phyloP scores from a whole-genome alignment of 2,888 invertebrate species.

The Pseudanteris insignis region DNA sequence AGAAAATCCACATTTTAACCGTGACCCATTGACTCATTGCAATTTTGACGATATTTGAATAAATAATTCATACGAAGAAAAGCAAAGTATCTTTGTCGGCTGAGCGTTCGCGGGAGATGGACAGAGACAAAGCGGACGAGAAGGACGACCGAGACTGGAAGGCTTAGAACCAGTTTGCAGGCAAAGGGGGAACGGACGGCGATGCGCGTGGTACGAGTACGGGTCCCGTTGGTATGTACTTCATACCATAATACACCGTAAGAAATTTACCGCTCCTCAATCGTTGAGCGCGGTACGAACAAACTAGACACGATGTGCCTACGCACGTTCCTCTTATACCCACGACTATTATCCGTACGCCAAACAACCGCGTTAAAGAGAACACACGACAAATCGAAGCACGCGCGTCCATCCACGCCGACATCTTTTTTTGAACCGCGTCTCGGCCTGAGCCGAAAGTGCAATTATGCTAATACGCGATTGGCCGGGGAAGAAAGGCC shows the following conservation, averaged over 20 bases:
- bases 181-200: constrained; percentile 41
- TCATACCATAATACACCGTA: constrained; percentile 60
- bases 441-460: constrained; percentile 44
- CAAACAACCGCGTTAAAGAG: no score
- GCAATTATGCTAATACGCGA: constrained; percentile 66
- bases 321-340: constrained; percentile 9
- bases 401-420: constrained; percentile 1
- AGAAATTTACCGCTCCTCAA: constrained; percentile 62
- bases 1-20: no score
- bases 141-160: constrained; percentile 46
- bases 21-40: no score
- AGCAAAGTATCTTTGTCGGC: no score
- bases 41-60: constrained; percentile 5
- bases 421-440: constrained; percentile 1
- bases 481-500: constrained; percentile 54
- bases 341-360: constrained; percentile 12
- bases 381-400: no score
- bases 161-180: constrained; percentile 57
- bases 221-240: constrained; percentile 59
- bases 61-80: constrained; percentile 14
- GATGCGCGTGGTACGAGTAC: constrained; percentile 53
- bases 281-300: constrained; percentile 52
- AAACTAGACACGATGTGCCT: constrained; percentile 36
- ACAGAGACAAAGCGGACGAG: constrained; percentile 30
- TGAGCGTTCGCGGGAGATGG: constrained; percentile 36